phyloP scores from a whole-genome alignment of 2,797 vertebrate species.

The Enteromius treurensis region DNA sequence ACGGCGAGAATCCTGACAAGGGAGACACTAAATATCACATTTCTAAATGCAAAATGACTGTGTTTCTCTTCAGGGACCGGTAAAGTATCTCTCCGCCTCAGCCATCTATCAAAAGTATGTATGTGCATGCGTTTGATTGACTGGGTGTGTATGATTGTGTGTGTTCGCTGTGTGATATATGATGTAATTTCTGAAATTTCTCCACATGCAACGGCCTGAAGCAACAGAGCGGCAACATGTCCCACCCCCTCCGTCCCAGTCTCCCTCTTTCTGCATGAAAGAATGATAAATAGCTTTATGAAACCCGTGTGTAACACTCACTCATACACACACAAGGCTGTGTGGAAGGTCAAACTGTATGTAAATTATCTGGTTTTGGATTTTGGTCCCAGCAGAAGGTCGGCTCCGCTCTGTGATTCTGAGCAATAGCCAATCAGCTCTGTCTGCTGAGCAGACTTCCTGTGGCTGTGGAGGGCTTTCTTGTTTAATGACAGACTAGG shows the following conservation, averaged over 20 bases:
- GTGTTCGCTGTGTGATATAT: conserved; percentile 46
- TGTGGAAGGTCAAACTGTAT: conserved; percentile 50
- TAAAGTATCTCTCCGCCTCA: conserved; percentile 27
- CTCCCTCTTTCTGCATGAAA: conserved; percentile 37
- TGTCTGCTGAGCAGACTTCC: conserved; percentile 27
- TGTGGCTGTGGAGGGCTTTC: conserved; percentile 40
- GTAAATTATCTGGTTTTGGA: conserved; percentile 46
- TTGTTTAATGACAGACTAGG: conserved; percentile 44
- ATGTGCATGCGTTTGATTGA: conserved; percentile 30
- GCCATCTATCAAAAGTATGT: conserved; percentile 37
- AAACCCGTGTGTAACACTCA: conserved; percentile 40
- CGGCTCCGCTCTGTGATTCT: conserved; percentile 28
- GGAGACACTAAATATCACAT: conserved; percentile 20
- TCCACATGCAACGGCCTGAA: conserved; percentile 46
- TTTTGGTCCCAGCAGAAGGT: conserved; percentile 42
- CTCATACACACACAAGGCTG: conserved; percentile 23
- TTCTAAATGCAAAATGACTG: conserved; percentile 30
- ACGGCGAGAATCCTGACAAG: background rate
- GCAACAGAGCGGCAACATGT: conserved; percentile 47
- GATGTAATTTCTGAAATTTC: conserved; percentile 38
- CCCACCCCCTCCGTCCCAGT: conserved; percentile 10
- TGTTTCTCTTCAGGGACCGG: conserved; percentile 17
- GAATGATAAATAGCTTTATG: conserved; percentile 52
- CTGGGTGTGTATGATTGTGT: conserved; percentile 43
- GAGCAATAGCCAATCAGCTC: conserved; percentile 36